Base-by-base conservation (phyloP, 2,797 vertebrate species). In the Megalops cyprinoides region DNA sequence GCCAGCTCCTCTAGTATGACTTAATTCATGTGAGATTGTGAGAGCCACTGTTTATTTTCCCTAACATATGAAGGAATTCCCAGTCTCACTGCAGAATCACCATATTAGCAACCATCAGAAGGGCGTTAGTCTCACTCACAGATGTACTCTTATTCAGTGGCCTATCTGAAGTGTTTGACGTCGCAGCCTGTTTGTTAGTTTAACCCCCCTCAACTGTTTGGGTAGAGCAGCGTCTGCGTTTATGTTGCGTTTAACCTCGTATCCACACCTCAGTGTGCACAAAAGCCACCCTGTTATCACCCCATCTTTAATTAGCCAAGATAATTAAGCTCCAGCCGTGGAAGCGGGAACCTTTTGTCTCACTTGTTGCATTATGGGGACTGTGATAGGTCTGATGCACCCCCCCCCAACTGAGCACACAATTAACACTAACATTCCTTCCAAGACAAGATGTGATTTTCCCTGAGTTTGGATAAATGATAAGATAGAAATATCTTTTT, bases 281-380 rank as follows among this genome's bases (percentile, higher is more conserved):
- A 62, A 28, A 62, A 62, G 28, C 58, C 9, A 23, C 20, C 34
- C 20, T 48, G 44, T 25, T 76, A 76, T 34, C 31, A 53, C 9
- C 20, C 42, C 42, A 20, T 44, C 46, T 65, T 65, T 34, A 65
- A 37, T 65, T 37, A 71, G 34, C 20, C 23, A 42, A 37, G 55
- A 14, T 51, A 49, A 75, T 75, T 75, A 75, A 3, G 44, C 46
- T 51, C 74, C 74, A 48, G 74, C 74, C 75, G 73, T 62, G 56
- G 42, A 55, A 28, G n/a, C 37, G 60, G 74, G 31, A 37, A 65
- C 25, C 62, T 78, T 77, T 82, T 55, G 51, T 82, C 39, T 77
- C 60, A 60, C 48, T 49, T 73, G 25, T 3, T 58, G 28, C 65
- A 49, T 55, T 67, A 31, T 71, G 39, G 37, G 53, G 79, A 48